Evolutionary conservation across 2,113 vertebrate genomes (phyloP), one percentile per base, ranked within the genome.

Genomic region (Pavo muticus): DNA sequence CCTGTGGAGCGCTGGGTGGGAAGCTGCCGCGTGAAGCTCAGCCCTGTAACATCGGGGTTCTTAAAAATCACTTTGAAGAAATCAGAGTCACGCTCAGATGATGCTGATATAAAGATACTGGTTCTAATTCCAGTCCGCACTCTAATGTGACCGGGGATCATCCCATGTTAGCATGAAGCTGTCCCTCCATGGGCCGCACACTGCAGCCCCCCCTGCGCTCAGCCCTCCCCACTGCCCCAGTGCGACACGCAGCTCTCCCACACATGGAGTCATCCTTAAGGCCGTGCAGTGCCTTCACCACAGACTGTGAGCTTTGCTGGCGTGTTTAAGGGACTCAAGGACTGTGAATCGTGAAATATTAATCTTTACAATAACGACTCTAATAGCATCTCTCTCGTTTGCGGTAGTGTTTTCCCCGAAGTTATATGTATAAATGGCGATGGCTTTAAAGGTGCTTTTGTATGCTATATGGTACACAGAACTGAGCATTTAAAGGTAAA

Each of bases 1-100:
- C 48, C 71, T 86, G 61, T 93, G 85, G 94, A 97, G 84, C 64
- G 48, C 60, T 83, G 75, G 50, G 69, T 88, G 79, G 71, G 83
- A 92, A 93, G 44, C 63, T 85, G 84, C 71, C 75, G 86, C 32
- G n/a, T 70, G 60, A 80, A 84, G 79, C 82, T 78, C 83, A 78
- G 56, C 59, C 59, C 63, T 61, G 35, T 48, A 79, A 67, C 80
- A 67, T 67, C 9, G 25, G 0, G 29, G 25, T 73, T 90, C 81
- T 87, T 1, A 60, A 90, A 91, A 85, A 68, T 73, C 25, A 70
- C 54, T 76, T 90, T 87, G 18, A 1, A 72, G 87, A 85, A 48
- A 23, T 61, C 77, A 0, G 30, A 35, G 16, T 87, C 13, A 18
- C 75, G 91, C 79, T 77, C 54, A 61, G 74, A 40, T 88, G 70